Conservation (phyloP, 2,888 invertebrate species). For the Uropetala carovei region DNA sequence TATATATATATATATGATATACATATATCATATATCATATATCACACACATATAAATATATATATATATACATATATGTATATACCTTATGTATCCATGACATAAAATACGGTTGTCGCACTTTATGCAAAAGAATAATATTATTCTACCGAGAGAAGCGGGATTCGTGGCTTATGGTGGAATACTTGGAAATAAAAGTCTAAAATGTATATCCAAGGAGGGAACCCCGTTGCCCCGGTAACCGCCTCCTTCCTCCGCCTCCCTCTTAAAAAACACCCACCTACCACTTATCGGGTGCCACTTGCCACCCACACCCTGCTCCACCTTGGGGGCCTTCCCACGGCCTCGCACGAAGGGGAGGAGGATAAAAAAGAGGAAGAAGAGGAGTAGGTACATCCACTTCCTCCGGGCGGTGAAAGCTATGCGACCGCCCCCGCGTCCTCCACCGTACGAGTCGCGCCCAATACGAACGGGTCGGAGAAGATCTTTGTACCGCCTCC, state of each 20-base stretch:
- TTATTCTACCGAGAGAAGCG: not conserved
- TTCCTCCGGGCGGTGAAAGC: constrained; percentile 56
- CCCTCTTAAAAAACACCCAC: not conserved
- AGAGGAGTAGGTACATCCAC: constrained; percentile 46
- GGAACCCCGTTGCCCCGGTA: constrained; percentile 5
- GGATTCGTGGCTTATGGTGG: not conserved
- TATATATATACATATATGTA: no score
- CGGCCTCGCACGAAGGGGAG: not conserved
- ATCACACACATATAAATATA: no score
- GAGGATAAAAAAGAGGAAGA: not conserved
- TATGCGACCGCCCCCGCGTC: not conserved
- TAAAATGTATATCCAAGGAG: constrained; percentile 8
- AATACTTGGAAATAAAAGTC: not conserved
- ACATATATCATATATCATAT: no score
- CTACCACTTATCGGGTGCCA: constrained; percentile 59
- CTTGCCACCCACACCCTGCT: constrained; percentile 42
- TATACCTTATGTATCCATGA: no score
- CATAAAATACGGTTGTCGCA: no score
- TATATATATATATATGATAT: no score
- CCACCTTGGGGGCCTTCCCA: constrained; percentile 50
- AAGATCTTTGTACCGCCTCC: not conserved
- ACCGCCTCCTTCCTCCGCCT: not conserved
- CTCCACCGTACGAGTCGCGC: constrained; percentile 15
- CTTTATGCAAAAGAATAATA: not conserved
- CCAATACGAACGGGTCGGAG: not conserved